These are phyloP conservation scores for Dicyrtoma fusca DNA, from an alignment of 2,888 invertebrate genomes.

Conservation along the genomic window DNA sequence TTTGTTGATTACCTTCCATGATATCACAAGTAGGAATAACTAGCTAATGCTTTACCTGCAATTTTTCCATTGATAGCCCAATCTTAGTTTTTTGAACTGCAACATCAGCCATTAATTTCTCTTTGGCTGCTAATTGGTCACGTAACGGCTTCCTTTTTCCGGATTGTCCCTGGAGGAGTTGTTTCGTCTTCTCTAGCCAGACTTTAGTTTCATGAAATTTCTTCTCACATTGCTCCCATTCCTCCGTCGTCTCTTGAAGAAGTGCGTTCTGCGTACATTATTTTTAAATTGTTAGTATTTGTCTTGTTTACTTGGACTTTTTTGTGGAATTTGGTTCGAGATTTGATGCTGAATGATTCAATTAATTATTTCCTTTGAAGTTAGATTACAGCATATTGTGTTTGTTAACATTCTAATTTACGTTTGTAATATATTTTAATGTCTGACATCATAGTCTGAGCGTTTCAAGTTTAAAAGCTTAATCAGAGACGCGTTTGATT, in stretches of 20 bases:
- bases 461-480: too few species aligned
- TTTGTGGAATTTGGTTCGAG: too few species aligned
- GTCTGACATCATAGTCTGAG: too few species aligned
- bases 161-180: constrained; percentile 76
- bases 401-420: too few species aligned
- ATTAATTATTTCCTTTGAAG: too few species aligned
- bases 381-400: too few species aligned
- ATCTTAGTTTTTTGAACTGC: constrained; percentile 89
- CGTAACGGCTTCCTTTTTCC: constrained; percentile 84
- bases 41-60: constrained; percentile 73
- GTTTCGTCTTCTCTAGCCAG: constrained; percentile 86
- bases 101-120: constrained; percentile 75
- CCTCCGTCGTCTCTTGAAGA: constrained; percentile 87
- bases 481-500: too few species aligned
- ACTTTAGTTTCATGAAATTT: constrained; percentile 86
- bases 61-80: constrained; percentile 83
- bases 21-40: too few species aligned
- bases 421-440: too few species aligned
- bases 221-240: constrained; percentile 95
- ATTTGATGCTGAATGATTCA: too few species aligned
- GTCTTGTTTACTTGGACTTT: neutral
- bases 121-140: constrained; percentile 81
- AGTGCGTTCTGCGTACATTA: constrained; percentile 72
- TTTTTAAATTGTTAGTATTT: neutral
- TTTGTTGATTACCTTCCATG: too few species aligned